Conservation (phyloP, 2,888 invertebrate species). For the Nebria salina region DNA sequence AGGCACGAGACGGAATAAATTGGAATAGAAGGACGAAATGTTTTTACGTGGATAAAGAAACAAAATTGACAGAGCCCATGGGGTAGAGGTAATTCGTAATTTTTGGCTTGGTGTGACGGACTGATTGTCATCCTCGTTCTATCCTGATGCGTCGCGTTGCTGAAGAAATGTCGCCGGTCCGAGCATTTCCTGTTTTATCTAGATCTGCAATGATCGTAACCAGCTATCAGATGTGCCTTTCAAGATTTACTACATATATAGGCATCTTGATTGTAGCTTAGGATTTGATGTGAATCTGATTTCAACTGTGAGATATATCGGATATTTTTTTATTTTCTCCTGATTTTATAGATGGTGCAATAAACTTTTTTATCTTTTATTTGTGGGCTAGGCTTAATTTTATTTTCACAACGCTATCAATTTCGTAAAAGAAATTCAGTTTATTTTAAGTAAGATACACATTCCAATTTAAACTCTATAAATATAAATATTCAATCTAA, state of each 20-base stretch:
- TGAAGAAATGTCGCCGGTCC: neutral
- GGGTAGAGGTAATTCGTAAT: neutral
- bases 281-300: neutral
- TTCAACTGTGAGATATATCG: neutral
- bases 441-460: no score
- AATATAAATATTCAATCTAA: no score
- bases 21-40: neutral
- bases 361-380: no score
- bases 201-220: neutral
- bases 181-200: conserved; percentile 5
- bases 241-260: neutral
- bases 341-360: no score
- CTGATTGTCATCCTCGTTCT: neutral
- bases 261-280: neutral
- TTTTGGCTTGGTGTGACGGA: neutral
- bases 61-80: neutral
- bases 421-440: no score
- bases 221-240: neutral
- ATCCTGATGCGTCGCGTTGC: neutral
- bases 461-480: no score
- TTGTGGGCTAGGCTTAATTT: no score
- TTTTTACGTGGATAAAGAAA: neutral
- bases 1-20: neutral
- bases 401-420: no score
- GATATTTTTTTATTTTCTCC: neutral